phyloP scores from a whole-genome alignment of 2,113 vertebrate species.

The crab-eating macaque (Macaca fascicularis) region T2T-MFA8v1.1 NC_088387.1:53144501-53145000 shows the following conservation, averaged over 20 bases:
- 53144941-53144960: neutral
- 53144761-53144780: conserved; percentile 99
- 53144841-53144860: neutral
- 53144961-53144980: neutral
- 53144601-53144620: neutral
- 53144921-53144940: neutral
- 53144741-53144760: conserved; percentile 95
- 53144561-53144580: neutral
- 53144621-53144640: neutral
- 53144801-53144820: neutral
- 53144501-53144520: neutral
- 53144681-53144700: conserved; percentile 92
- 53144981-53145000: neutral
- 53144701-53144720: conserved; percentile 97
- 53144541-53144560: neutral
- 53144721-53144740: conserved; percentile 95
- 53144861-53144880: neutral
- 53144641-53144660: conserved; percentile 81
- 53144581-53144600: neutral
- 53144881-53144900: neutral
- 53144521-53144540: neutral
- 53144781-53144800: conserved; percentile 88
- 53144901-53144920: neutral
- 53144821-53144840: neutral
- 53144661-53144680: conserved; percentile 82